phyloP scores from a whole-genome alignment of 2,888 invertebrate species.

The Hypsopygia costalis region DNA sequence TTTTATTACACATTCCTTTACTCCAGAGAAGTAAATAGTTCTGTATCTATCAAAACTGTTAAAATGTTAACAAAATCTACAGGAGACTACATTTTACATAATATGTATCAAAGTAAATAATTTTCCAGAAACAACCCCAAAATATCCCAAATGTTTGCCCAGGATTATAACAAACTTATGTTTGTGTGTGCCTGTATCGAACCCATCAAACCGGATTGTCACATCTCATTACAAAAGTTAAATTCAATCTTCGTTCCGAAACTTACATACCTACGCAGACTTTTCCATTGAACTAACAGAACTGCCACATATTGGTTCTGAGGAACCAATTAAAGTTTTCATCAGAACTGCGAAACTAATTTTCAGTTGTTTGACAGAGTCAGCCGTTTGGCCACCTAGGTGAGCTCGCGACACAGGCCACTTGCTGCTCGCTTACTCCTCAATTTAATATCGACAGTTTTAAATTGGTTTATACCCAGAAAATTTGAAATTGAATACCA shows the following conservation, averaged over 20 bases:
- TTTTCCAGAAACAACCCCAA: too few relatives aligned
- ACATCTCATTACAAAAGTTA: constrained; percentile 40
- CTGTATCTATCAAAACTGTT: too few relatives aligned
- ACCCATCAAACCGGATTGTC: constrained; percentile 27
- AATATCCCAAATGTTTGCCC: too few relatives aligned
- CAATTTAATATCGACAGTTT: constrained; percentile 52
- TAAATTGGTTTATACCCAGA: constrained; percentile 34
- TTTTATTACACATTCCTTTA: too few relatives aligned
- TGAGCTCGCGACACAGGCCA: constrained; percentile 43
- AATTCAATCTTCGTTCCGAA: constrained; percentile 26
- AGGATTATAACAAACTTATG: background rate
- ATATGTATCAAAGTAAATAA: background rate
- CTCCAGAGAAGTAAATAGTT: too few relatives aligned
- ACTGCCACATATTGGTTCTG: constrained; percentile 63
- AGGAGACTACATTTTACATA: too few relatives aligned
- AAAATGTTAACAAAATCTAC: too few relatives aligned
- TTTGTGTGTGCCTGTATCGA: constrained; percentile 11
- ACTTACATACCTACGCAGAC: constrained; percentile 31
- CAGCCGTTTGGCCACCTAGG: constrained; percentile 60
- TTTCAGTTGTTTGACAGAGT: constrained; percentile 73
- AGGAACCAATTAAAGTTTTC: constrained; percentile 78
- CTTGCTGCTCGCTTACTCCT: constrained; percentile 35
- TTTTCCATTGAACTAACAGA: constrained; percentile 54
- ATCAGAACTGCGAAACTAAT: constrained; percentile 72
- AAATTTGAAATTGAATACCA: constrained; percentile 19